A percentile compares a stretch with the other conserved stretches of the same genome.
These are phyloP conservation scores for Drosophila buzzatii DNA, from an alignment of 2,888 invertebrate species.

Conservation along the genomic window DNA sequence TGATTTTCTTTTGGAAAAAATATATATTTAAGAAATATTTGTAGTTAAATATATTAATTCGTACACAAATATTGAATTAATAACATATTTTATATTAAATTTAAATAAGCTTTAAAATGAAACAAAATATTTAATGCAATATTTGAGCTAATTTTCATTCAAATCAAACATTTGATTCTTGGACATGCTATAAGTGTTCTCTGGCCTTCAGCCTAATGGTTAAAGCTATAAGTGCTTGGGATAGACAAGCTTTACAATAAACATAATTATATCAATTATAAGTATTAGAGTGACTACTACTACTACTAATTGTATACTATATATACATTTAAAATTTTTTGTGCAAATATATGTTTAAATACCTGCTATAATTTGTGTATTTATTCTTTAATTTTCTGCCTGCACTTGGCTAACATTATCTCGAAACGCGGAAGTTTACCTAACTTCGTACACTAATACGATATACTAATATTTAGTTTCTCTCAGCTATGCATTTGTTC, in stretches of 20 bases:
- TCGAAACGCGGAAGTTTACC: slow-evolving; percentile 6
- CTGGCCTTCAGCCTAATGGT: neutral
- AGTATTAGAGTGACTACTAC: neutral
- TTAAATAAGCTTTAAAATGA: neutral
- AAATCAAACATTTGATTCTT: neutral
- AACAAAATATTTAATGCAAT: neutral
- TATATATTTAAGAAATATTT: neutral
- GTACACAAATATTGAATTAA: no score
- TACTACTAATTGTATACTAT: no score
- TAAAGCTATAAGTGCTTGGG: neutral
- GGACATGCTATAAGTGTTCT: neutral
- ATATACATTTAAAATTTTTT: no score
- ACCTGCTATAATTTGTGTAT: neutral
- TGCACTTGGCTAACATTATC: neutral
- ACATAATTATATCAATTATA: neutral
- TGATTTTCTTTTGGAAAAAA: neutral
- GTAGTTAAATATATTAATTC: no score
- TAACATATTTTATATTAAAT: no score
- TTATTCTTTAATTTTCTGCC: neutral
- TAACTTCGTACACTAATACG: neutral
- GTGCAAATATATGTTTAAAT: neutral
- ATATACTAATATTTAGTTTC: neutral
- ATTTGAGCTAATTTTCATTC: neutral
- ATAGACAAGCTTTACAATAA: neutral
- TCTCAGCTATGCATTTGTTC: neutral